These are phyloP conservation scores for Pantherophis guttatus DNA, from an alignment of 2,113 vertebrate genomes.

Conservation along the genomic window DNA sequence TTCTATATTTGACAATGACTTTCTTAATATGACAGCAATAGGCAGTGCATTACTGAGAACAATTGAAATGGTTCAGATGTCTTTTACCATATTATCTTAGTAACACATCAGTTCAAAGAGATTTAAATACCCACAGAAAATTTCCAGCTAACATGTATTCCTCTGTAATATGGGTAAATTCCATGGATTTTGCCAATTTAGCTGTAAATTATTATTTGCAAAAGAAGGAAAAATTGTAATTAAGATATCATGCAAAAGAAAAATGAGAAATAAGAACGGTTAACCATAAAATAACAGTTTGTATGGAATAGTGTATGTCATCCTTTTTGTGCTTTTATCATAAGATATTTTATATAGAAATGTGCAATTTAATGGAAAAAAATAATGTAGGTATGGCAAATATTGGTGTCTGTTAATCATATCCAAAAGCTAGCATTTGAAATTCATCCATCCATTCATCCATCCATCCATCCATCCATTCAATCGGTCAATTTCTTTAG, in stretches of 20 bases:
- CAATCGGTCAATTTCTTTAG: not conserved
- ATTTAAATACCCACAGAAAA: not conserved
- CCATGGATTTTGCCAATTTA: constrained; percentile 21
- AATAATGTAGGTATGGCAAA: not conserved
- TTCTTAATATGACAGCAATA: constrained; percentile 34
- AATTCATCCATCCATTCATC: not conserved
- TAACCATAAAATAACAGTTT: not conserved
- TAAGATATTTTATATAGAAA: not conserved
- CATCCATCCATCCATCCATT: not conserved
- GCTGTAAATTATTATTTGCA: not conserved
- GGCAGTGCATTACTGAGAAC: constrained; percentile 49
- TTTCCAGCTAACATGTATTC: not conserved
- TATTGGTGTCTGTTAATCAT: not conserved
- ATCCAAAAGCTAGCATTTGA: not conserved
- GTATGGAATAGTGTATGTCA: not conserved
- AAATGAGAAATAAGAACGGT: not conserved
- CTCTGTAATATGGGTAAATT: not conserved
- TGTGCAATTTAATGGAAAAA: not conserved
- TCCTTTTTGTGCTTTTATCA: not conserved
- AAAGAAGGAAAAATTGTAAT: not conserved
- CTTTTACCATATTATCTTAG: constrained; percentile 40
- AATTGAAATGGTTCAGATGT: constrained; percentile 40
- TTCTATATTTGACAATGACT: not conserved
- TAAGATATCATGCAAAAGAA: not conserved
- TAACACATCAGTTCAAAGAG: not conserved